Percentiles rank a stretch among this genome's conserved stretches.
Conservation (phyloP, 2,797 vertebrate species). For the Acrossocheilus wenchowensis region DNA sequence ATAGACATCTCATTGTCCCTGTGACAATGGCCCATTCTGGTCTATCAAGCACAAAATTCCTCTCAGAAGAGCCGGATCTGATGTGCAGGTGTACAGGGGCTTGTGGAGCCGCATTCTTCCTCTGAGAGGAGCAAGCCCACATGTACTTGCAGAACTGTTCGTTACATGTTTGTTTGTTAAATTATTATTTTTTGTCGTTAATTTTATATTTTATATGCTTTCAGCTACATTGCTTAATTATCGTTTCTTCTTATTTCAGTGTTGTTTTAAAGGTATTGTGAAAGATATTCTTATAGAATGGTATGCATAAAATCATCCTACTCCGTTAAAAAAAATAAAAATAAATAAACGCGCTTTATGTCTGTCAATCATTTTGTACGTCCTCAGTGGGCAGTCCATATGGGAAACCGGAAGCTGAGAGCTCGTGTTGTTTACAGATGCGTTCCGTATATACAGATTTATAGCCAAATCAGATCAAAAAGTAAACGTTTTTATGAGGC, state of each 20-base stretch:
- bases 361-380: not conserved
- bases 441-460: too few relatives aligned
- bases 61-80: conserved; percentile 26
- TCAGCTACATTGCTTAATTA: not conserved
- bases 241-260: not conserved
- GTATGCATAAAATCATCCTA: not conserved
- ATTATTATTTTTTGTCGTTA: too few relatives aligned
- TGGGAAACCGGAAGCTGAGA: not conserved
- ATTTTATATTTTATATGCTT: not conserved
- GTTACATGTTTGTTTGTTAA: not conserved
- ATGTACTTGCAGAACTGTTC: not conserved
- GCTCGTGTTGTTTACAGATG: too few relatives aligned
- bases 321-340: too few relatives aligned
- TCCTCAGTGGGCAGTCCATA: not conserved
- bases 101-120: not conserved
- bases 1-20: conserved; percentile 51
- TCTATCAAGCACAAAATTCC: conserved; percentile 45
- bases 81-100: conserved; percentile 45
- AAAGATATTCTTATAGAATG: not conserved
- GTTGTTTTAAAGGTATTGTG: not conserved
- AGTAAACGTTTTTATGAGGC: too few relatives aligned
- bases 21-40: conserved; percentile 32
- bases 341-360: too few relatives aligned
- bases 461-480: too few relatives aligned
- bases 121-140: not conserved